phyloP scores from a whole-genome alignment of 2,797 vertebrate species.

The Poecilia wingei region DNA sequence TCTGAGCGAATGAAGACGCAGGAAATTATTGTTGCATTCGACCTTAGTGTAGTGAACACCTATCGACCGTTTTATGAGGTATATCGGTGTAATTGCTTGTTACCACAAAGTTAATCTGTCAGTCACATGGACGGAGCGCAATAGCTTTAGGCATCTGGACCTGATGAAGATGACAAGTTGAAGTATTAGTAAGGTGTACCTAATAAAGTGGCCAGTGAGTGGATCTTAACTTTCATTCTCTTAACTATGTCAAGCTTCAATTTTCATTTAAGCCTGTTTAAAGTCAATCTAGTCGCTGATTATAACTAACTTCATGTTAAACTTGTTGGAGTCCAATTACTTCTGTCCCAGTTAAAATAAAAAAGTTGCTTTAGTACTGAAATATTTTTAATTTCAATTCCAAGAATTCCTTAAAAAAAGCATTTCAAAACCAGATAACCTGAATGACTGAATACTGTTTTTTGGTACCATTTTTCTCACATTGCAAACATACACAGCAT shows the following conservation, averaged over 20 bases:
- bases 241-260: not conserved
- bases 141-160: not conserved
- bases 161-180: not conserved
- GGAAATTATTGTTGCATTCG: not conserved
- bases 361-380: not conserved
- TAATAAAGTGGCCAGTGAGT: not conserved
- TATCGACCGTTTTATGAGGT: not conserved
- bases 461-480: not conserved
- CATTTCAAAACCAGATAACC: not conserved
- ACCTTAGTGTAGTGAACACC: not conserved
- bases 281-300: not conserved
- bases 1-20: not conserved
- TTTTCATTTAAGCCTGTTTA: not conserved
- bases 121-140: not conserved
- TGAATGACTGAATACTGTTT: not conserved
- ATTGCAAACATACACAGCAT: not conserved
- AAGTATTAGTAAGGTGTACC: not conserved
- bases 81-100: not conserved
- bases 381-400: constrained; percentile 34
- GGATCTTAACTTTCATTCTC: not conserved
- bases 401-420: not conserved
- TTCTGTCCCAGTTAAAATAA: constrained; percentile 7
- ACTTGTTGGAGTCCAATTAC: not conserved
- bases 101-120: not conserved
- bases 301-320: not conserved